These are phyloP conservation scores for Junonia oenone DNA, from an alignment of 2,888 invertebrate genomes.

Conservation along the genomic window DNA sequence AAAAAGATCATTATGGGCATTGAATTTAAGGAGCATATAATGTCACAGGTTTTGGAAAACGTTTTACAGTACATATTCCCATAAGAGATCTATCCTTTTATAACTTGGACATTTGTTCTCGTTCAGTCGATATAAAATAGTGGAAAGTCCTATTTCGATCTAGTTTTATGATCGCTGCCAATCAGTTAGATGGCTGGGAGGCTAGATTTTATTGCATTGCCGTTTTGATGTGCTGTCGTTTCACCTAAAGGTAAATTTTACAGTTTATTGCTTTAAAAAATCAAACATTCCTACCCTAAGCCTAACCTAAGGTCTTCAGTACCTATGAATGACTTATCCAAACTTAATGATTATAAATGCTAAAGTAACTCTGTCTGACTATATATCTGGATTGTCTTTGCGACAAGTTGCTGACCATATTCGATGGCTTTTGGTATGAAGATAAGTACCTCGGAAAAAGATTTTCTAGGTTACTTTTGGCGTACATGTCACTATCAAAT, in stretches of 20 bases:
- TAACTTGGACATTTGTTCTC: not conserved
- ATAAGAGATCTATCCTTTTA: not conserved
- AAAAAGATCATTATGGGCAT: no score
- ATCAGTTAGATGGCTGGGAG: constrained; percentile 7
- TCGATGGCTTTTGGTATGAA: no score
- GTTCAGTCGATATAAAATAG: not conserved
- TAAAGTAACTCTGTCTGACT: no score
- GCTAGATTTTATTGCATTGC: constrained; percentile 5
- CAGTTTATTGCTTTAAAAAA: not conserved
- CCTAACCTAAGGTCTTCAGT: not conserved
- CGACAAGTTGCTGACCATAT: no score
- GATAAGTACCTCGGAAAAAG: no score
- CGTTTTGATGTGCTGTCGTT: not conserved
- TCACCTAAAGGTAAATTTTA: not conserved
- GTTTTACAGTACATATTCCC: not conserved
- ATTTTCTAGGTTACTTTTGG: no score
- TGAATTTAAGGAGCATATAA: no score
- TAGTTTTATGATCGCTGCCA: constrained; percentile 6
- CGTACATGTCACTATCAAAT: no score
- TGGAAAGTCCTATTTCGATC: not conserved
- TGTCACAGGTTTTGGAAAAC: no score
- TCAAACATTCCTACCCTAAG: not conserved
- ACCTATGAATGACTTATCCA: no score
- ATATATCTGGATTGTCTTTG: no score
- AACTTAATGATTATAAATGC: no score